Conservation (phyloP, 2,888 invertebrate genomes). For the Shargacucullia verbasci region DNA sequence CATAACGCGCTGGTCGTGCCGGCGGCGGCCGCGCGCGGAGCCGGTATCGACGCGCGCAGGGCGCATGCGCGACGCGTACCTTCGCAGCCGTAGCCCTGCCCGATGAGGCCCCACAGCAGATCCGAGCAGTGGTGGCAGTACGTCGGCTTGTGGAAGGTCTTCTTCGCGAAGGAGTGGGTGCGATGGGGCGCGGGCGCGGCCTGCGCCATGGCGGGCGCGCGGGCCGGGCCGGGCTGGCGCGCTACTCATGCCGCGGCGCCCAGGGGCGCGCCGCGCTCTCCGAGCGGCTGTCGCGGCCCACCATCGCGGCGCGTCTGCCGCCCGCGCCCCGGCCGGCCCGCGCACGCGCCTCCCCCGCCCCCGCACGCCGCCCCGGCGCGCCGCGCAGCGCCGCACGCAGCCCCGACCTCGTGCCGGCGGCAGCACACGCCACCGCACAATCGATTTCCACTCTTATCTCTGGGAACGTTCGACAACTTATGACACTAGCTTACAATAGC, state of each 20-base stretch:
- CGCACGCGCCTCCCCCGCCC: constrained; percentile 65
- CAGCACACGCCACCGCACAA: constrained; percentile 52
- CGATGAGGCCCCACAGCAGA: constrained; percentile 99
- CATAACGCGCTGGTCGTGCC: constrained; percentile 83
- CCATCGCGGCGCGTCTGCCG: constrained; percentile 88
- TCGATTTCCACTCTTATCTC: constrained; percentile 72
- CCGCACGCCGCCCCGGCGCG: constrained; percentile 51
- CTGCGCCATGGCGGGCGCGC: constrained; percentile 89
- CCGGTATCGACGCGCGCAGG: constrained; percentile 82
- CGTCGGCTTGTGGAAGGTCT: constrained; percentile 99
- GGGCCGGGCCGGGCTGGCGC: constrained; percentile 87
- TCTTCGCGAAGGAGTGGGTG: constrained; percentile 99
- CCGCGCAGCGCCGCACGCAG: constrained; percentile 65
- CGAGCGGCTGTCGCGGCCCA: constrained; percentile 89
- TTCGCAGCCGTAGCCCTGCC: constrained; percentile 99
- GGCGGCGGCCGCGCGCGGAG: constrained; percentile 71
- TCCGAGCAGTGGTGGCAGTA: constrained; percentile 99
- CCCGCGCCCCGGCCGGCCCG: constrained; percentile 72
- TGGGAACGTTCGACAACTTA: constrained; percentile 50
- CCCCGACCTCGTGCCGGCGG: constrained; percentile 58
- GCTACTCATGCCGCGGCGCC: constrained; percentile 89
- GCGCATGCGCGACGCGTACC: constrained; percentile 92
- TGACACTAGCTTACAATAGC: constrained; percentile 42
- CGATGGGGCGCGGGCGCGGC: constrained; percentile 90
- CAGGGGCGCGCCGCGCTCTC: constrained; percentile 89